Conservation (phyloP, 2,888 invertebrate species). For the Dryococelus australis region DNA sequence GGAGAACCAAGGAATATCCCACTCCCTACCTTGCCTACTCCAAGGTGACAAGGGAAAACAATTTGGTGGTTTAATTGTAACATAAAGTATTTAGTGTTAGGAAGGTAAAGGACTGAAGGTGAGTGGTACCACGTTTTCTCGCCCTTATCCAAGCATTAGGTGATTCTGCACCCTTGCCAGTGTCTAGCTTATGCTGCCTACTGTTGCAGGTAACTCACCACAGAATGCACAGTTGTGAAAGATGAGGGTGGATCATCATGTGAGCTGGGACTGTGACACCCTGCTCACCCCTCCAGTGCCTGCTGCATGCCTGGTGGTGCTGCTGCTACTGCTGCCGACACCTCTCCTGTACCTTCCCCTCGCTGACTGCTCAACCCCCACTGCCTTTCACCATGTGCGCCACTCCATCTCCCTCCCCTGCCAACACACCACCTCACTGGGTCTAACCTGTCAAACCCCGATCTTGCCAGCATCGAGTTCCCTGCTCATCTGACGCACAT, state of each 20-base stretch:
- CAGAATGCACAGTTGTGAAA: slow-evolving; percentile 45
- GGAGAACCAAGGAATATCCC: too few species aligned
- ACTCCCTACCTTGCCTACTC: too few species aligned
- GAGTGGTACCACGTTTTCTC: too few species aligned
- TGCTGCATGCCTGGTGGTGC: slow-evolving; percentile 12
- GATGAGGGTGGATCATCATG: slow-evolving; percentile 41
- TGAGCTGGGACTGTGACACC: slow-evolving; percentile 40
- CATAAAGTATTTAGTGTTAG: too few species aligned
- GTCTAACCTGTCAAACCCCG: slow-evolving; percentile 38
- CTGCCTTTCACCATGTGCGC: slow-evolving; percentile 29
- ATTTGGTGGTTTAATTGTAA: too few species aligned
- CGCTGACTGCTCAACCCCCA: slow-evolving; percentile 12
- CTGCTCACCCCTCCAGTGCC: slow-evolving; percentile 29
- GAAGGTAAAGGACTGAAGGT: too few species aligned
- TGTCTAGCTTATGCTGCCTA: neutral
- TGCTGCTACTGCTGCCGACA: slow-evolving; percentile 29
- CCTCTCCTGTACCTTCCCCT: neutral
- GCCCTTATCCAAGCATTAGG: too few species aligned
- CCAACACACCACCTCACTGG: slow-evolving; percentile 25
- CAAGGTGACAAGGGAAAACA: too few species aligned
- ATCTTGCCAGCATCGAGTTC: slow-evolving; percentile 36
- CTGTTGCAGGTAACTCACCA: slow-evolving; percentile 22
- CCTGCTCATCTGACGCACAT: slow-evolving; percentile 39
- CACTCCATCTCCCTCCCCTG: slow-evolving; percentile 24
- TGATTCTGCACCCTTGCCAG: neutral